These are phyloP conservation scores for Helicoverpa zea DNA, from an alignment of 1,140 invertebrate genomes.

Conservation along the genomic window DNA sequence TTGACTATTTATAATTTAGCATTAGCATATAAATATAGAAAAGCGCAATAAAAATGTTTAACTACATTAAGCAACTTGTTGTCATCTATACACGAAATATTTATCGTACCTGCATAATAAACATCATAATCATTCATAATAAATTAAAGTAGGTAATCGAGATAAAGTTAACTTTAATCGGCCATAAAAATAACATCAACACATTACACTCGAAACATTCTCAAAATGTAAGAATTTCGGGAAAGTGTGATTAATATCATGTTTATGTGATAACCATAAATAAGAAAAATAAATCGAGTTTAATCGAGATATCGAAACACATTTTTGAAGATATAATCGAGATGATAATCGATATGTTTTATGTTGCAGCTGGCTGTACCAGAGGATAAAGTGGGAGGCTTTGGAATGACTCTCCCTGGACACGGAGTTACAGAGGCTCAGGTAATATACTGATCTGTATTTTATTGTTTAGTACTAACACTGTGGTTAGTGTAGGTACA, in stretches of 20 bases:
- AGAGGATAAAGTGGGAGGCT: constrained; percentile 62
- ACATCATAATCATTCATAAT: too few relatives aligned
- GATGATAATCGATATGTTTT: constrained; percentile 30
- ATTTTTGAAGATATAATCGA: neutral
- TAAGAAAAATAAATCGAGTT: neutral
- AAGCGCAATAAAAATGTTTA: too few relatives aligned
- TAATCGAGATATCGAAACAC: neutral
- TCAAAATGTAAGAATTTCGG: neutral
- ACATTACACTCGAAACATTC: neutral
- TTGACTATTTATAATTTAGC: too few relatives aligned
- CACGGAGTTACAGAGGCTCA: constrained; percentile 72
- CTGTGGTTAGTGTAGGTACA: too few relatives aligned
- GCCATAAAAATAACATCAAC: neutral
- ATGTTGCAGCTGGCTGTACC: constrained; percentile 77
- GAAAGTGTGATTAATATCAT: constrained; percentile 17
- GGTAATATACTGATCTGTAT: constrained; percentile 59
- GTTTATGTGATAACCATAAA: neutral
- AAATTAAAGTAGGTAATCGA: neutral
- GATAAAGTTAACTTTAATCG: constrained; percentile 6
- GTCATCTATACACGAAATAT: too few relatives aligned
- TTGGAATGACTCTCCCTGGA: constrained; percentile 80
- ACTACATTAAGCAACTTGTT: too few relatives aligned
- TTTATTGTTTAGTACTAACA: too few relatives aligned
- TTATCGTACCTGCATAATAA: too few relatives aligned
- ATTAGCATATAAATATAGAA: too few relatives aligned